These are phyloP conservation scores for Poeciliopsis infans DNA, from an alignment of 2,797 vertebrate species.

Conservation along the genomic window DNA sequence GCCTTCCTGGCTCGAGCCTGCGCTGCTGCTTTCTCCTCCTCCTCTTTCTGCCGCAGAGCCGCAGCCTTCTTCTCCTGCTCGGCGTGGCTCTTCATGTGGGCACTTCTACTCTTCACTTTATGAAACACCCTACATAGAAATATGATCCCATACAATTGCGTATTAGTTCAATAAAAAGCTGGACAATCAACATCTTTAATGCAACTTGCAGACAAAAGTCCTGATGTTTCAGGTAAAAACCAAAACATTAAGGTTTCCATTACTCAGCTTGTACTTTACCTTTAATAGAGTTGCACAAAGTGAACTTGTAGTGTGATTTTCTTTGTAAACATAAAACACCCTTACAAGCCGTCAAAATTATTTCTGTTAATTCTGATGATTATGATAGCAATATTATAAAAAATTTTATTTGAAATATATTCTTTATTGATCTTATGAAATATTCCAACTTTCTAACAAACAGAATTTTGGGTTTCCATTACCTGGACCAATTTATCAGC, in stretches of 20 bases:
- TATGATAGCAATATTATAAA: neutral
- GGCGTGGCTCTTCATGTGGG: slow-evolving; percentile 95
- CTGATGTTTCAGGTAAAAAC: neutral
- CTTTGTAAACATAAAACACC: neutral
- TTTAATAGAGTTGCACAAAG: neutral
- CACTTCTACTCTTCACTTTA: slow-evolving; percentile 95
- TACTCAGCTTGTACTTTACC: neutral
- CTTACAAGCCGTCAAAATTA: neutral
- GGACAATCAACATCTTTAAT: neutral
- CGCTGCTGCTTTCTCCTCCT: slow-evolving; percentile 70
- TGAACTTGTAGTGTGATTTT: neutral
- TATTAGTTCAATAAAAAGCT: neutral
- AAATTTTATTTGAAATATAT: neutral
- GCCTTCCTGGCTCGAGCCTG: slow-evolving; percentile 71
- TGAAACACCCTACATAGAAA: slow-evolving; percentile 83
- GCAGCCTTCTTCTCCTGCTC: slow-evolving; percentile 94
- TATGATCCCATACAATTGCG: neutral
- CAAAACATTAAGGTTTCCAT: neutral
- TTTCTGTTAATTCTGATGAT: neutral
- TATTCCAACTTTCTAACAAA: neutral
- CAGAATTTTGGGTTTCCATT: neutral
- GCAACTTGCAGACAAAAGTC: neutral
- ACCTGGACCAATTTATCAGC: neutral
- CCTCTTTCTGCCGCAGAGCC: slow-evolving; percentile 83
- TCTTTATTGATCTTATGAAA: neutral